phyloP scores from a whole-genome alignment of 2,888 invertebrate genomes.

The Cephonodes hylas region DNA sequence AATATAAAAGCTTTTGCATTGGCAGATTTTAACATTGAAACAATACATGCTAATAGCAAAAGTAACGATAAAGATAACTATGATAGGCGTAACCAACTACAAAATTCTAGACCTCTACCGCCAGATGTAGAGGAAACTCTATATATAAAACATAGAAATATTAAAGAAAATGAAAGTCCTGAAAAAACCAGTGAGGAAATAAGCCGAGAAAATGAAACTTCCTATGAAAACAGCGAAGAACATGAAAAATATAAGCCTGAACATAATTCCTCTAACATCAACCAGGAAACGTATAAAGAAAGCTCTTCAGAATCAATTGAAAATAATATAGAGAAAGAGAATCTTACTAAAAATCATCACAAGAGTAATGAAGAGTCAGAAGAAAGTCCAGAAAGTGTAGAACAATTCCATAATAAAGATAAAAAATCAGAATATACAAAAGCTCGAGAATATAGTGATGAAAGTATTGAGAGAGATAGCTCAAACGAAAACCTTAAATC shows the following conservation, averaged over 20 bases:
- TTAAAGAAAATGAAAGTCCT: slow-evolving; percentile 2
- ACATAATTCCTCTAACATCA: not conserved
- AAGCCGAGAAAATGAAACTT: slow-evolving; percentile 28
- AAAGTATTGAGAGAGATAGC: slow-evolving; percentile 28
- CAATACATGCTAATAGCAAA: slow-evolving; percentile 41
- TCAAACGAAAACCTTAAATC: slow-evolving; percentile 17
- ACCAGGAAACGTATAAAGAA: not conserved
- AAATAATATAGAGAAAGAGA: slow-evolving; percentile 9
- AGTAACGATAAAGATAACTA: slow-evolving; percentile 13
- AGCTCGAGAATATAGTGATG: slow-evolving; percentile 18
- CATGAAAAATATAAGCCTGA: slow-evolving; percentile 19
- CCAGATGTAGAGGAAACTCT: not conserved
- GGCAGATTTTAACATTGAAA: slow-evolving; percentile 66
- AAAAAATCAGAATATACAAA: slow-evolving; percentile 17
- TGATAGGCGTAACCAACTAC: not conserved
- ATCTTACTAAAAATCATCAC: not conserved
- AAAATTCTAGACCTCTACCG: not conserved
- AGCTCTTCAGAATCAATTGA: slow-evolving; percentile 6
- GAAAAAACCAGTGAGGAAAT: slow-evolving; percentile 21
- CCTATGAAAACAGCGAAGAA: slow-evolving; percentile 26
- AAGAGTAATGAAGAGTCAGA: slow-evolving; percentile 12
- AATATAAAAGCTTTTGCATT: slow-evolving; percentile 48
- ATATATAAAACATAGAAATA: not conserved
- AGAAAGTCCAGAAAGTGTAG: slow-evolving; percentile 24
- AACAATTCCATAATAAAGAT: slow-evolving; percentile 23